Base-by-base conservation (phyloP, 2,888 invertebrate genomes). In the Bellardia bayeri region DNA sequence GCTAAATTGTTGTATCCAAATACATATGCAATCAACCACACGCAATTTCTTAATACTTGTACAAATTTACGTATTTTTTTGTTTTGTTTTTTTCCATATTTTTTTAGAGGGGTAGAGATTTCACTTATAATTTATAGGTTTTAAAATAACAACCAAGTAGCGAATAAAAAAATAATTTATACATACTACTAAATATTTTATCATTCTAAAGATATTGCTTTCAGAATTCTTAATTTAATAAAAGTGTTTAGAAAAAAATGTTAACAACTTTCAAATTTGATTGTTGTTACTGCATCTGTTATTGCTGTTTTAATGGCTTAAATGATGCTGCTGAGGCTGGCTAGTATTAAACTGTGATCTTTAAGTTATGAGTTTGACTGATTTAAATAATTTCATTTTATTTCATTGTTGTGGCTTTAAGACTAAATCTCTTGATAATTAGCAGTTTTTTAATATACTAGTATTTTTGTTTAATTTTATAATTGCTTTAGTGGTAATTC, bases 11-110 rank as follows among this genome's bases (percentile, higher is more conserved):
- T 68, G 11, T 68, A 16, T 45, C 45, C 56, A 66, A 37, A 68
- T 37, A 8, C 33, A 68, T 56, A 72, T 72, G 81, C 72, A 85
- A 85, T 85, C 81, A 71, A 78, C 74, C 76, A 76, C 85, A 85
- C 85, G 85, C 85, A 85, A 85, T 72, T 72, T 78, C 51, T 72
- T 78, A 74, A 82, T 75, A 61, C 49, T 66, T 56, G 45, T 64
- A 58, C 40, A 58, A 79, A 81, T 33, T 54, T 83, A 71, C 56
- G 56, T 82, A 72, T 40, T 64, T 58, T 51, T 68, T n/a, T 49
- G 14, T 11, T 82, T 68, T 23, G 40, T 11, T 69, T 40, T 61
- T 13, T 11, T 63, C 54, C 54, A 54, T 37, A 42, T 37, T 49
- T 63, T 72, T 13, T 16, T 9, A 33, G 23, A 71, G 80, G 79